A percentile compares a stretch with the other conserved stretches of the same genome.
Evolutionary conservation across 2,113 vertebrate genomes (phyloP).

Genomic region (Crocuta crocuta): DNA sequence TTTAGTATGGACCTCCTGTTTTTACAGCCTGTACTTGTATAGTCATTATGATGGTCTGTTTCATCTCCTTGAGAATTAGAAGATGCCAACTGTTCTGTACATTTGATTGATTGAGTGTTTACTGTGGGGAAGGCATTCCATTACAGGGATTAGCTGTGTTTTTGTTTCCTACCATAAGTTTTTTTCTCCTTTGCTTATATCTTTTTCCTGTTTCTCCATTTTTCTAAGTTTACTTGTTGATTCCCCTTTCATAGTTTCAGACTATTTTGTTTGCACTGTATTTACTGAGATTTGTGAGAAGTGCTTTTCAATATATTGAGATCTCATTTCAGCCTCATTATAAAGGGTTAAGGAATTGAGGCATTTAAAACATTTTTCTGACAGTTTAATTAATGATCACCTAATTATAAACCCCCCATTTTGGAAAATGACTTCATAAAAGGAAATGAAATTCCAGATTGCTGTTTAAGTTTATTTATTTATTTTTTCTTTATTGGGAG

Average conservation of each 20-base stretch:
- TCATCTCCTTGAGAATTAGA: slow-evolving; percentile 5
- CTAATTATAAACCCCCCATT: neutral
- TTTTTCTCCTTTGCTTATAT: neutral
- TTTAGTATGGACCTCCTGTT: neutral
- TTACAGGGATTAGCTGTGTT: slow-evolving; percentile 2
- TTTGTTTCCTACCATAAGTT: neutral
- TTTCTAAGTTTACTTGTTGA: slow-evolving; percentile 37
- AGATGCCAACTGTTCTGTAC: neutral
- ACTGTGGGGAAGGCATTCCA: neutral
- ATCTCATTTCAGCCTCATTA: neutral
- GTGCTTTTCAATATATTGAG: neutral
- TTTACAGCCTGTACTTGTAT: neutral
- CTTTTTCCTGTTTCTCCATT: slow-evolving; percentile 38
- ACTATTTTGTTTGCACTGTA: neutral
- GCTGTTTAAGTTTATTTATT: neutral
- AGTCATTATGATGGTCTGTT: neutral
- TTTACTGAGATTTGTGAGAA: slow-evolving; percentile 21
- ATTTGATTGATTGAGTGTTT: neutral
- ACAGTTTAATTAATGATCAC: neutral
- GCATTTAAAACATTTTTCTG: neutral
- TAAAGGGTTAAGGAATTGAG: slow-evolving; percentile 3
- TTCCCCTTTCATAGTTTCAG: slow-evolving; percentile 13
- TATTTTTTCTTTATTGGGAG: too few relatives aligned
- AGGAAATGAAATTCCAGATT: neutral
- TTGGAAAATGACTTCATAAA: slow-evolving; percentile 7